Evolutionary conservation across 2,113 vertebrate genomes (phyloP).

Genomic region (Chloropsis cyanopogon): DNA sequence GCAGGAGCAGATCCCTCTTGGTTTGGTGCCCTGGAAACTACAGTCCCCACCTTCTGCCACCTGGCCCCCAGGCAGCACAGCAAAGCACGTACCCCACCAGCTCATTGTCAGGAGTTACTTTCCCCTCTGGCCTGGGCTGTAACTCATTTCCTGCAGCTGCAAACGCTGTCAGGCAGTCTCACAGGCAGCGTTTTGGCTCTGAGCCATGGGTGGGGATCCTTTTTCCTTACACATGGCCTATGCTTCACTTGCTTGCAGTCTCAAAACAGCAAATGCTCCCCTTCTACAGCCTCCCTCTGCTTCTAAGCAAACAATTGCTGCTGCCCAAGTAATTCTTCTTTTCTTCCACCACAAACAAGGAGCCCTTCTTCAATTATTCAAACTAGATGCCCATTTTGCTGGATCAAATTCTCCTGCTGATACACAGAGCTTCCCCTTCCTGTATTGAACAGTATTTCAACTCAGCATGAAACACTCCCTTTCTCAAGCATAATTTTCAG

Average conservation of each 20-base stretch:
- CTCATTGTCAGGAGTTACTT: not conserved
- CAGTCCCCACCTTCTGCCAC: not conserved
- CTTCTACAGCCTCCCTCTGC: not conserved
- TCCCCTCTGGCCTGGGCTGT: conserved; percentile 20
- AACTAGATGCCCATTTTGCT: not conserved
- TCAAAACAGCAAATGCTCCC: not conserved
- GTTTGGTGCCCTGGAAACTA: not conserved
- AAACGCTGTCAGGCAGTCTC: conserved; percentile 7
- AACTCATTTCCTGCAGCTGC: conserved; percentile 68
- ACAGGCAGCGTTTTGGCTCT: not conserved
- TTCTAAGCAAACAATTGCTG: not conserved
- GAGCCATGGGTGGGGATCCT: conserved; percentile 19
- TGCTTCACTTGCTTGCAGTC: not conserved
- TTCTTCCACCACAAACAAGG: not conserved
- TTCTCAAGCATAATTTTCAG: not conserved
- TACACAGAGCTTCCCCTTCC: not conserved
- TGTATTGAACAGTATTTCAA: not conserved
- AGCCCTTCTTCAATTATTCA: not conserved
- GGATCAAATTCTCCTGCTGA: not conserved
- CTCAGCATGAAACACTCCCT: not conserved
- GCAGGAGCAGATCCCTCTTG: not conserved
- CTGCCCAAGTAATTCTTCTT: not conserved
- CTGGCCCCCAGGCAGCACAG: not conserved
- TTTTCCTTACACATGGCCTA: not conserved
- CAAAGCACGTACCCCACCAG: not conserved